Conservation (phyloP, 35 echinoderm and acorn worm genomes). For the Lytechinus pictus region DNA sequence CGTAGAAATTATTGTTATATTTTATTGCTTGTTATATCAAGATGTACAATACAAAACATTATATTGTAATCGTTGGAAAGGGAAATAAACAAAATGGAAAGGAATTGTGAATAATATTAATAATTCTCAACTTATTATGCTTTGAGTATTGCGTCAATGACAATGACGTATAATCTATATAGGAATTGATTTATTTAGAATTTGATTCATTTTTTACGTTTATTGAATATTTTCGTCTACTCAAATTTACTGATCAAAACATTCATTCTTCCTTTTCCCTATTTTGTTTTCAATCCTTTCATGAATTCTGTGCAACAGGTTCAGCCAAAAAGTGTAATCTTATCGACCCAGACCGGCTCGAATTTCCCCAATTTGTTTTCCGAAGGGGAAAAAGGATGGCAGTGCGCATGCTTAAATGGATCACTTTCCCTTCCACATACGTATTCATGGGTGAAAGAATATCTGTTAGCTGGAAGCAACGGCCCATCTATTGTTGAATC, state of each 20-base stretch:
- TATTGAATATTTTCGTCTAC: neutral
- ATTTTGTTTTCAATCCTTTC: neutral
- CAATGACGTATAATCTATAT: too few species aligned
- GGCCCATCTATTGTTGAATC: neutral
- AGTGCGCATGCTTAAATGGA: neutral
- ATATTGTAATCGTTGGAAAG: too few species aligned
- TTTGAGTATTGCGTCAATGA: too few species aligned
- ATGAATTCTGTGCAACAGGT: neutral
- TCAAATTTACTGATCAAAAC: neutral
- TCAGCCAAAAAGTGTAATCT: neutral
- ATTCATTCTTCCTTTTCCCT: neutral
- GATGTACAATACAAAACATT: too few species aligned
- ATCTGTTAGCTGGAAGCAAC: neutral
- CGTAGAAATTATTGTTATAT: too few species aligned
- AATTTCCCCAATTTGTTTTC: constrained; percentile 32
- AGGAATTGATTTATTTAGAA: too few species aligned
- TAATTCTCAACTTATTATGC: too few species aligned
- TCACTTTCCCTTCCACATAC: neutral
- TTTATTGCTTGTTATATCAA: too few species aligned
- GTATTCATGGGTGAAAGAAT: constrained; percentile 20
- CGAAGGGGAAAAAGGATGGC: neutral
- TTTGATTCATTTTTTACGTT: too few species aligned
- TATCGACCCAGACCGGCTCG: neutral
- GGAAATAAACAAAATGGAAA: too few species aligned
- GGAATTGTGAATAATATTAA: too few species aligned